A percentile compares a stretch with the other conserved stretches of the same genome.
These are phyloP conservation scores for Apomyelois bistriatella DNA, from an alignment of 2,888 invertebrate genomes.

Conservation along the genomic window DNA sequence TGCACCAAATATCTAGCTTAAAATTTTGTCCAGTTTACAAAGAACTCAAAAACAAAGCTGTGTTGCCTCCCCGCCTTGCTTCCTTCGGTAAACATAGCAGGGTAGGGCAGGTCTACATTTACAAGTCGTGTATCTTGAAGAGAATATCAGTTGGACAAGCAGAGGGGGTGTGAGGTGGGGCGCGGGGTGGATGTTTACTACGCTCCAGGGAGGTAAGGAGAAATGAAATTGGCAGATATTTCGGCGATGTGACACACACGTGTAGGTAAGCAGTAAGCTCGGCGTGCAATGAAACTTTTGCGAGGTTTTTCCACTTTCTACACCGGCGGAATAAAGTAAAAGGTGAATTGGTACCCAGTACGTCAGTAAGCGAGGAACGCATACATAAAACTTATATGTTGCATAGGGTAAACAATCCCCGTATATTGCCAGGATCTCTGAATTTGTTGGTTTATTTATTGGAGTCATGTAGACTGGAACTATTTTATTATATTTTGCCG, in stretches of 20 bases:
- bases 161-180: constrained; percentile 41
- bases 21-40: constrained; percentile 39
- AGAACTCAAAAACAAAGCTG: constrained; percentile 40
- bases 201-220: constrained; percentile 70
- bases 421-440: constrained; percentile 5
- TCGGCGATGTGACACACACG: constrained; percentile 69
- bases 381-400: constrained; percentile 30
- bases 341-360: constrained; percentile 45
- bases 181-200: constrained; percentile 66
- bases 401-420: constrained; percentile 14
- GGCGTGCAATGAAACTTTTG: constrained; percentile 67
- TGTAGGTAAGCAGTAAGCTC: constrained; percentile 52
- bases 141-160: constrained; percentile 72
- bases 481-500: constrained; percentile 10
- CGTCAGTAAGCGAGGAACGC: constrained; percentile 46
- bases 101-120: constrained; percentile 37
- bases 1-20: constrained; percentile 52
- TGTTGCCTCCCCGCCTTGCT: constrained; percentile 25
- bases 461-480: constrained; percentile 9
- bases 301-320: constrained; percentile 66
- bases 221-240: constrained; percentile 78
- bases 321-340: constrained; percentile 64
- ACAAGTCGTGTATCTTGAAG: constrained; percentile 59
- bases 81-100: constrained; percentile 24
- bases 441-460: constrained; percentile 16